Base-by-base conservation (phyloP, 2,888 invertebrate species). In the Amphipyra berbera region DNA sequence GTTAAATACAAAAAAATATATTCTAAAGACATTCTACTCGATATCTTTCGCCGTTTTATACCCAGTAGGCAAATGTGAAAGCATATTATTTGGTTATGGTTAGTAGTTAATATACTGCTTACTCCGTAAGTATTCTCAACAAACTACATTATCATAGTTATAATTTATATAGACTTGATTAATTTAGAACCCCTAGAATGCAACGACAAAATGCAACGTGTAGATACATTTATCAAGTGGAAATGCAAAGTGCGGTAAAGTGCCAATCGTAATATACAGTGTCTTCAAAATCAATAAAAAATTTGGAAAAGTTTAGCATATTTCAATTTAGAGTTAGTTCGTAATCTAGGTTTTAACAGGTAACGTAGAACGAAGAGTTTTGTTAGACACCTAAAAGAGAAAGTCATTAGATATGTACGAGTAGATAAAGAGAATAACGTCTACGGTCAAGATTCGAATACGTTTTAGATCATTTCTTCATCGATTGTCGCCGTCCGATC, bases 201-300 rank as follows among this genome's bases (percentile, higher is more conserved):
- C 90, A 89, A 91, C 90, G 87, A 89, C 88, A 88, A 91, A 88
- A 91, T 91, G 90, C 90, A 90, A 89, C 73, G 65, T 90, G 90
- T 89, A 86, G 70, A 88, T 89, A 92, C 88, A 91, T 85, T 89
- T 82, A 85, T 82, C 79, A 87, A 83, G 89, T 90, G 87, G 82
- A 85, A 86, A 90, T 92, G 90, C 88, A 87, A 75, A 88, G 92
- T 93, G 94, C 93, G 81, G 89, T 77, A 79, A 68, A 70, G 79
- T 92, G 92, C 92, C 90, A 91, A 89, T 89, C 72, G 78, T 82
- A 83, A 85, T 83, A 76, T 88, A 89, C 88, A 89, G 88, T 88
- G 88, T 82, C 63, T 70, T 79, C 69, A 79, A 75, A 82, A 80
- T 68, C 47, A 78, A 69, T 83, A 66, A 82, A 82, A 79, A 84